phyloP scores from a whole-genome alignment of 2,888 invertebrate species.

The Baccha elongata region DNA sequence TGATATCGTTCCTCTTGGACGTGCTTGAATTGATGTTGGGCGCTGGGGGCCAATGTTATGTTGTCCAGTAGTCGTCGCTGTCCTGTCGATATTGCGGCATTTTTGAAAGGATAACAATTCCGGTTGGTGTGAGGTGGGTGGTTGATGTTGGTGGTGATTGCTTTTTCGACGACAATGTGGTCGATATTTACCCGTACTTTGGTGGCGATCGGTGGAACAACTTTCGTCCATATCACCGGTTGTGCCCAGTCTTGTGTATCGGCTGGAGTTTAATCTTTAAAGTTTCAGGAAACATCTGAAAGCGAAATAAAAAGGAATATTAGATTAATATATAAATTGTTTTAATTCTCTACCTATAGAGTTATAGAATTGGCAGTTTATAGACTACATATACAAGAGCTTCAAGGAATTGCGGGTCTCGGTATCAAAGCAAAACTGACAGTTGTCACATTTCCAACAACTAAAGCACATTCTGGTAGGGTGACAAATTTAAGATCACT shows the following conservation, averaged over 20 bases:
- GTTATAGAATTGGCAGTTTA: too few species aligned
- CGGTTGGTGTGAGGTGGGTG: constrained; percentile 55
- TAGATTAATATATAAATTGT: constrained; percentile 8
- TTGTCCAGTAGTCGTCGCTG: constrained; percentile 6
- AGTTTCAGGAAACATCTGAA: constrained; percentile 75
- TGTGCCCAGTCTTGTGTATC: constrained; percentile 69
- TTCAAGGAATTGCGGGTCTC: too few species aligned
- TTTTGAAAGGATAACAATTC: constrained; percentile 49
- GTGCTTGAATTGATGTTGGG: constrained; percentile 30
- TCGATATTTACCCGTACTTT: constrained; percentile 70
- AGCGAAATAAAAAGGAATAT: constrained; percentile 38
- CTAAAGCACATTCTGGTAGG: too few species aligned
- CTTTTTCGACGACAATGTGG: constrained; percentile 67
- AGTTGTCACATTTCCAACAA: too few species aligned
- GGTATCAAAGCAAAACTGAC: too few species aligned
- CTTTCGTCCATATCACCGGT: constrained; percentile 76
- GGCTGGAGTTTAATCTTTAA: constrained; percentile 74
- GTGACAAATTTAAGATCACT: too few species aligned
- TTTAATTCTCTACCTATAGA: too few species aligned
- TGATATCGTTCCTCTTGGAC: constrained; percentile 40
- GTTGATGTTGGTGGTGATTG: constrained; percentile 37
- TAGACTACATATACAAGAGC: too few species aligned
- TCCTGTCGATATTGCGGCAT: constrained; percentile 47
- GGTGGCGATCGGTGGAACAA: constrained; percentile 71
- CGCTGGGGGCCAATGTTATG: constrained; percentile 53